Evolutionary conservation across 2,888 invertebrate species (phyloP).

Genomic region (Cheilosia grossa): DNA sequence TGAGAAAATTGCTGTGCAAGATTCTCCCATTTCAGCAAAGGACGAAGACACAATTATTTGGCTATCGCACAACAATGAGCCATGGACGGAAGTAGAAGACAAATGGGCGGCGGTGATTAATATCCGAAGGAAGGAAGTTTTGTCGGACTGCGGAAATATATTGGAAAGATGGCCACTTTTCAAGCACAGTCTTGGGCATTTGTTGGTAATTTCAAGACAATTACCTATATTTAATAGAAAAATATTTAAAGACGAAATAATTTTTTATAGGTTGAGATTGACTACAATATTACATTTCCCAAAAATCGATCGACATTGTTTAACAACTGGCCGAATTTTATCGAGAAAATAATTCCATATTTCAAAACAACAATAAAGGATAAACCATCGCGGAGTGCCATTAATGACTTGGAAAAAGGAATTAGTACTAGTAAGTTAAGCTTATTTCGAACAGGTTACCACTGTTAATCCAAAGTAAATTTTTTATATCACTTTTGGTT

Average conservation of each 20-base stretch:
- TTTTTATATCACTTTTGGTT: neutral
- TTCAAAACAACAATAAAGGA: neutral
- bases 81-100: neutral
- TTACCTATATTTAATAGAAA: neutral
- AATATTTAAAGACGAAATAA: neutral
- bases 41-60: neutral
- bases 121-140: neutral
- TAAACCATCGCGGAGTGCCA: neutral
- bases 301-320: neutral
- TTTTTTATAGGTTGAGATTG: neutral
- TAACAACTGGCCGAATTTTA: neutral
- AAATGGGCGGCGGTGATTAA: neutral
- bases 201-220: neutral
- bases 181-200: neutral
- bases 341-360: neutral
- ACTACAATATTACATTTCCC: neutral
- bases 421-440: neutral
- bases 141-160: neutral
- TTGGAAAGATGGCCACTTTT: neutral
- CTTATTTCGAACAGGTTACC: neutral
- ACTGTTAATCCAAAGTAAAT: neutral
- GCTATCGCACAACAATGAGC: neutral
- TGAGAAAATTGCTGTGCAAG: neutral
- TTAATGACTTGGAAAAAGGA: neutral
- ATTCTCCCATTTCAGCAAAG: neutral